phyloP scores from a whole-genome alignment of 1,140 invertebrate genomes.

The Drosophila subobscura region DNA sequence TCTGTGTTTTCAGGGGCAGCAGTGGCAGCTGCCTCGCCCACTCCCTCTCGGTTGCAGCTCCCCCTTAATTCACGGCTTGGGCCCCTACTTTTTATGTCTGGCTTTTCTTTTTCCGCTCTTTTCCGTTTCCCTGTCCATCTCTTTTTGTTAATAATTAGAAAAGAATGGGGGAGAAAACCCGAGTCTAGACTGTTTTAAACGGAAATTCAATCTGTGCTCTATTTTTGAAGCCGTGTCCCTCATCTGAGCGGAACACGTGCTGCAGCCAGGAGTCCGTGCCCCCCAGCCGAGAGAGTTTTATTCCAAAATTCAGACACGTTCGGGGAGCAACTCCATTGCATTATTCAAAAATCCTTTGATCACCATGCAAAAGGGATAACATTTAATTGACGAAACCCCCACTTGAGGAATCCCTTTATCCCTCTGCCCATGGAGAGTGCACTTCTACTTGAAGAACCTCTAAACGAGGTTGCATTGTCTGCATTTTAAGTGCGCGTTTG shows the following conservation, averaged over 20 bases:
- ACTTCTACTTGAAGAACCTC: slow-evolving; percentile 24
- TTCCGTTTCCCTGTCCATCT: slow-evolving; percentile 14
- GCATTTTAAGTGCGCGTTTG: slow-evolving; percentile 49
- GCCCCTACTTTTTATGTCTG: slow-evolving; percentile 52
- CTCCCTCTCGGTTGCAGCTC: background rate
- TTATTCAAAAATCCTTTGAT: slow-evolving; percentile 64
- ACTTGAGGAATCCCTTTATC: slow-evolving; percentile 31
- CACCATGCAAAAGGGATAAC: slow-evolving; percentile 10
- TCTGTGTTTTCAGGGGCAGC: slow-evolving; percentile 57
- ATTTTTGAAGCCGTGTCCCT: slow-evolving; percentile 60
- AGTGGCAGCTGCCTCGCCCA: slow-evolving; percentile 47
- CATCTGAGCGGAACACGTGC: slow-evolving; percentile 49
- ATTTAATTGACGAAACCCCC: background rate
- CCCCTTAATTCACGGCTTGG: slow-evolving; percentile 10
- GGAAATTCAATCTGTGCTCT: slow-evolving; percentile 79
- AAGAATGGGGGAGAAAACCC: slow-evolving; percentile 64
- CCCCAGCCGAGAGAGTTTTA: slow-evolving; percentile 3
- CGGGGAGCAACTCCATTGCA: slow-evolving; percentile 5
- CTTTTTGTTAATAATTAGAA: slow-evolving; percentile 70
- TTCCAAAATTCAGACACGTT: slow-evolving; percentile 2
- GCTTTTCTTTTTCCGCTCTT: slow-evolving; percentile 30
- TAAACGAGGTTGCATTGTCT: slow-evolving; percentile 14
- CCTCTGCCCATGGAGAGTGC: slow-evolving; percentile 1
- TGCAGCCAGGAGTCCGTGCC: slow-evolving; percentile 8
- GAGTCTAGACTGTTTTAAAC: slow-evolving; percentile 74